Conservation (phyloP, 2,113 vertebrate genomes). For the Azemiops feae region DNA sequence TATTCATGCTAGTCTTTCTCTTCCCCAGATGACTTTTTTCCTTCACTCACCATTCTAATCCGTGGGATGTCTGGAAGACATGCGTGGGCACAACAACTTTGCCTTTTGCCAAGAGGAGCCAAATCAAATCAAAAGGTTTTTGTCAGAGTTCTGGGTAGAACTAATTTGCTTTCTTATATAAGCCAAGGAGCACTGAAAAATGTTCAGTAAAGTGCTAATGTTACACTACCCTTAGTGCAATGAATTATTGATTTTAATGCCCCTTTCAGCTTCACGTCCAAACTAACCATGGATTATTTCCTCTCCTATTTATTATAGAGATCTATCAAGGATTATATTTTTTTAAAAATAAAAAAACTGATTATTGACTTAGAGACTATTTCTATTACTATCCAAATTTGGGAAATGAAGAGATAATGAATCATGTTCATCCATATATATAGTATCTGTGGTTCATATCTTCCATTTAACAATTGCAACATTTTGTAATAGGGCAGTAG, state of each 20-base stretch:
- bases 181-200: conserved; percentile 46
- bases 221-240: conserved; percentile 25
- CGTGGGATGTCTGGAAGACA: conserved; percentile 92
- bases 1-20: conserved; percentile 25
- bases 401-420: not conserved
- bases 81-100: conserved; percentile 95
- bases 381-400: not conserved
- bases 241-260: not conserved
- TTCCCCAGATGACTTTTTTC: conserved; percentile 84
- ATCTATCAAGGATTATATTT: not conserved
- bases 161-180: conserved; percentile 34
- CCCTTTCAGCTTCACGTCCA: not conserved
- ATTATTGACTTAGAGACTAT: not conserved
- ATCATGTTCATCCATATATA: not conserved
- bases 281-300: not conserved
- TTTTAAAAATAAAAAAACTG: not conserved
- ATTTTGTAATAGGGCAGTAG: not conserved
- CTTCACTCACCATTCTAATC: conserved; percentile 89
- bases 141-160: conserved; percentile 58
- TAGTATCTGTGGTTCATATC: not conserved
- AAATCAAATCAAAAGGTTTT: conserved; percentile 93
- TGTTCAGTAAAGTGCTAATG: conserved; percentile 43
- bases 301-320: not conserved
- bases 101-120: conserved; percentile 91
- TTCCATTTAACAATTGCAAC: not conserved